phyloP scores from a whole-genome alignment of 2,797 vertebrate genomes.

The Sternotherus odoratus region DNA sequence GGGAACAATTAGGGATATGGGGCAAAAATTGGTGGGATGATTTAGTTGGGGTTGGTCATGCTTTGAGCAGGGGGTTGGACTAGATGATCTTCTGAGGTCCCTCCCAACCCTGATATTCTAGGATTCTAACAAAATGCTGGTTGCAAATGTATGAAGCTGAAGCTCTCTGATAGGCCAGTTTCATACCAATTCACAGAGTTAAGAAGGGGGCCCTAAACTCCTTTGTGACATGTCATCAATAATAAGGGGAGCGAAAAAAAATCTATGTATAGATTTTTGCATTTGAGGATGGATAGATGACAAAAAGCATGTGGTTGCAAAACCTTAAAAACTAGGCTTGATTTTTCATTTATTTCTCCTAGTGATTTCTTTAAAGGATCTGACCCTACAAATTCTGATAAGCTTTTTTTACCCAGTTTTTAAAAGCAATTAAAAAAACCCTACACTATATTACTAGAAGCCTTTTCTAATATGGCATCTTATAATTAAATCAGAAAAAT shows the following conservation, averaged over 20 bases:
- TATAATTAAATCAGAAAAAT: background rate
- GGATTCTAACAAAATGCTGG: too few relatives aligned
- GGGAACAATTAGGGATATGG: too few relatives aligned
- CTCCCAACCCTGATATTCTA: too few relatives aligned
- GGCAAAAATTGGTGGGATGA: too few relatives aligned
- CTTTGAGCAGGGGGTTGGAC: too few relatives aligned
- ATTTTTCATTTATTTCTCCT: background rate
- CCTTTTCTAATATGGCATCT: background rate
- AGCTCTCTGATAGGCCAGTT: background rate
- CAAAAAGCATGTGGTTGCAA: background rate
- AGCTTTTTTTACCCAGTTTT: background rate
- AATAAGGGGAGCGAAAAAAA: background rate
- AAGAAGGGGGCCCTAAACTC: background rate
- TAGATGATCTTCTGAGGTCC: too few relatives aligned
- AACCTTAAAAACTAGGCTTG: too few relatives aligned
- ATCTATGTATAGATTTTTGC: background rate
- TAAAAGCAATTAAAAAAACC: background rate
- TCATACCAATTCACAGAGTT: background rate
- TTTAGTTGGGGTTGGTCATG: too few relatives aligned
- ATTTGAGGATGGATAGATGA: background rate
- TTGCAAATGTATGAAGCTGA: background rate
- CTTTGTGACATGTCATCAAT: background rate
- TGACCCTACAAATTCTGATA: background rate
- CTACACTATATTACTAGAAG: background rate
- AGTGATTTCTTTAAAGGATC: background rate